Evolutionary conservation across 64 coral and sea anemone species (phyloP), one percentile per base, ranked within the genome.

Genomic region (Stylophora pistillata): DNA sequence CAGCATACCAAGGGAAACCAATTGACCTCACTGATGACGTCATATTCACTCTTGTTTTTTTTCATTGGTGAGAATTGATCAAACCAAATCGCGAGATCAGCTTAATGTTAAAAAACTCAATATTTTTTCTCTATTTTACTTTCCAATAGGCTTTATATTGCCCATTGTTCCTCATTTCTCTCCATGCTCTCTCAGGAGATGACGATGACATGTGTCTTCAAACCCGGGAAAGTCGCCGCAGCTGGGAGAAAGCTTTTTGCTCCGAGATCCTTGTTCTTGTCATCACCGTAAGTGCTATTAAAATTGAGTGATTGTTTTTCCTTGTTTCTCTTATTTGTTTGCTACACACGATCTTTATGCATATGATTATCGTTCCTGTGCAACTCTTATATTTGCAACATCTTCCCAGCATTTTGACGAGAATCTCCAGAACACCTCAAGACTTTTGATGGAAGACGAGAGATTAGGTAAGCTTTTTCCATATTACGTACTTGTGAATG

Each of bases 221-320:
- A 68, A 83, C 58, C 31, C 61, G 32, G 68, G 37, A 68, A 10
- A 69, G 80, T 83, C 77, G 88, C 5, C 70, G 66, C 55, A n/a
- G 61, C 4, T 90, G 88, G 88, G 88, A 90, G 15, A 72, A 55
- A 9, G 78, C 74, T 20, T 90, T 90, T 56, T 62, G 64, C 52
- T 33, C 78, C 52, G 80, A 68, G 13, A 41, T 83, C 15, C 31
- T 83, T 68, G 31, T 33, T 62, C 80, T 60, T 69, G 80, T 83
- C 18, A 25, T 83, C 14, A 69, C 17, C 60, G 80, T 83, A 83
- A 4, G 80, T 79, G 2, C 13, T 53, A 1, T 47, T 47, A 7
- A 41, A 75, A 10, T 0, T 23, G 16, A 37, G 4, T 54, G n/a
- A 9, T 34, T 6, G 13, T 5, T 56, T n/a, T 62, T 11, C 13